These are phyloP conservation scores for Pseudochirops cupreus DNA, from an alignment of 2,797 vertebrate genomes.

Conservation along the genomic window DNA sequence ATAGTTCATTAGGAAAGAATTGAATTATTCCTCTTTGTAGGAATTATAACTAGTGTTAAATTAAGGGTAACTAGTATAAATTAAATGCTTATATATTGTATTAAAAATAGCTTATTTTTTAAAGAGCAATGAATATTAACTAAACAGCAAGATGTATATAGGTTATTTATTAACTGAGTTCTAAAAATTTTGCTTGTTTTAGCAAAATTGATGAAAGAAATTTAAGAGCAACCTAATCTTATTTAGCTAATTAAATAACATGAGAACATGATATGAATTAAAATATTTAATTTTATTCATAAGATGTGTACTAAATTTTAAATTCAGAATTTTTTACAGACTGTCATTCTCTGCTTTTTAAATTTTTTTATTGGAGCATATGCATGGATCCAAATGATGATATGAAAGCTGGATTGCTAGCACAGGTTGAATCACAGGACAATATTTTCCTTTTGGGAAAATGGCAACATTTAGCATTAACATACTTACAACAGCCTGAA, in stretches of 20 bases:
- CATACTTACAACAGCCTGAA: conserved; percentile 94
- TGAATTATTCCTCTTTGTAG: not conserved
- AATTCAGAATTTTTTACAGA: conserved; percentile 12
- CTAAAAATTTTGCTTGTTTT: not conserved
- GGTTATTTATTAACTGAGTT: not conserved
- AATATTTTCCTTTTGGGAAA: conserved; percentile 87
- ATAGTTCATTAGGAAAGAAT: not conserved
- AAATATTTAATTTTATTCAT: not conserved
- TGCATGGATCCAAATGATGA: conserved; percentile 97
- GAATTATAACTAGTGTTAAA: not conserved
- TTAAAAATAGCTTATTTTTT: not conserved
- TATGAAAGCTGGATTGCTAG: conserved; percentile 92
- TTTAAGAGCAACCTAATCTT: conserved; percentile 17
- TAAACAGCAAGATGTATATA: not conserved
- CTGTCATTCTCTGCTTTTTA: conserved; percentile 58
- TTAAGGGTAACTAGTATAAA: not conserved
- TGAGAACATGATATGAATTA: not conserved
- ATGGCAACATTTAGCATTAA: conserved; percentile 96
- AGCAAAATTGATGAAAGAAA: not conserved
- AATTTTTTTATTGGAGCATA: conserved; percentile 86
- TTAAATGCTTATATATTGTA: not conserved
- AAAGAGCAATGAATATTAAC: not conserved
- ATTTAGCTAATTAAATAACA: conserved; percentile 27
- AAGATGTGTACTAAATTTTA: not conserved
- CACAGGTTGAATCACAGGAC: conserved; percentile 92